A percentile compares a stretch with the other conserved stretches of the same genome.
Evolutionary conservation across 2,113 vertebrate species (phyloP).

Genomic region (Delphinapterus leucas): DNA sequence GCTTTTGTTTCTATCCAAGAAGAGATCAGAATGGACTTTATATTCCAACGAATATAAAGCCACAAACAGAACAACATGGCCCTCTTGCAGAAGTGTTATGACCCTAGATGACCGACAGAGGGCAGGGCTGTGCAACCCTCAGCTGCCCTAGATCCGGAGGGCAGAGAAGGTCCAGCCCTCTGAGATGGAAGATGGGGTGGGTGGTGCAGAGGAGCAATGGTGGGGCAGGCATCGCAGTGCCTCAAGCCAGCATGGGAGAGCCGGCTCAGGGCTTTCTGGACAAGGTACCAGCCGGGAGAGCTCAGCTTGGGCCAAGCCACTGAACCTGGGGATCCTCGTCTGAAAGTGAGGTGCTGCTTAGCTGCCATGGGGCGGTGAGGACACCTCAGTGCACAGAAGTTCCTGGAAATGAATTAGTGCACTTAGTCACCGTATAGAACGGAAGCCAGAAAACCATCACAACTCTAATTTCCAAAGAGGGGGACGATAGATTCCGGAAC

Average conservation of each 20-base stretch:
- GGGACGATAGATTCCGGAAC: not conserved
- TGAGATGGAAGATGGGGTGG: not conserved
- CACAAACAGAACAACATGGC: not conserved
- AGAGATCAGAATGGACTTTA: not conserved
- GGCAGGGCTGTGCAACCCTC: not conserved
- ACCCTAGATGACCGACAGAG: not conserved
- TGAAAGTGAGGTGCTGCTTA: not conserved
- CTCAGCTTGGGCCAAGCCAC: not conserved
- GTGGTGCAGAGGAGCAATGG: fast-evolving
- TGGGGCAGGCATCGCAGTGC: not conserved
- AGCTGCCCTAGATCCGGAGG: not conserved
- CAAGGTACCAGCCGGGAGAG: not conserved
- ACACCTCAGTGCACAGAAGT: not conserved
- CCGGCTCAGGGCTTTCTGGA: not conserved
- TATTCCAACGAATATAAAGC: not conserved
- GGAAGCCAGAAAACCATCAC: not conserved
- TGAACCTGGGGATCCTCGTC: not conserved
- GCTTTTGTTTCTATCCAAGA: not conserved
- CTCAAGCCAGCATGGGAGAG: not conserved
- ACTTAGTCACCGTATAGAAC: not conserved
- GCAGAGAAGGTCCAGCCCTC: not conserved
- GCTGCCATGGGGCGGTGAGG: fast-evolving
- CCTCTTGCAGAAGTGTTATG: no score
- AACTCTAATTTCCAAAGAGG: not conserved
- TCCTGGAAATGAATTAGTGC: not conserved